Base-by-base conservation (phyloP, 2,113 vertebrate species). In the Plestiodon gilberti region DNA sequence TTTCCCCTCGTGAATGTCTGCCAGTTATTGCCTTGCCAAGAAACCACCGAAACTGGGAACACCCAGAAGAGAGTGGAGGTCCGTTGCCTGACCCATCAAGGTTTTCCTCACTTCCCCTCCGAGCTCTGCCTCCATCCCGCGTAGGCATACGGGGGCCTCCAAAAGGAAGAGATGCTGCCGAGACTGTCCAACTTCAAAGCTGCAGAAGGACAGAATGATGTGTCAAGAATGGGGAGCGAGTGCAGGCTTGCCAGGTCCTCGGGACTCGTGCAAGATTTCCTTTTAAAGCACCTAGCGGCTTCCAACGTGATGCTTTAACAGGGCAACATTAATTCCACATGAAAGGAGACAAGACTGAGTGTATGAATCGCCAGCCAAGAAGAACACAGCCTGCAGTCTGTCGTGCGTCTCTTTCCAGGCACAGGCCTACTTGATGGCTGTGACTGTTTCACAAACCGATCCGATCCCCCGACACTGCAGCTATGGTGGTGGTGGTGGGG, bases 331-430 rank as follows among this genome's bases (percentile, higher is more conserved):
- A 86, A 94, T 94, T 90, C 88, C 89, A 88, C 14, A 65, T 69
- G 86, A 91, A 89, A 93, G 70, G 77, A 93, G 84, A 90, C 61
- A 92, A 93, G 92, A 91, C 85, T 55, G 88, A 94, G 90, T 85
- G 93, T 0, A 87, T 88, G 89, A 0, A 78, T 85, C 84, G 86
- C 87, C 89, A 90, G 1, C 7, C 75, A 0, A 90, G 90, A 0
- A 90, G 90, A 91, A 88, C 74, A 88, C 76, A 77, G 38, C 84
- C 43, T 75, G 73, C 82, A 2, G 76, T 30, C 84, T 0, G 0
- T 0, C 0, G n/a, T 0, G 0, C 9, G 25, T 84, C 25, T 59
- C 86, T 64, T 2, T 2, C 76, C 82, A 57, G 0, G 0, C 0
- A 1, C 35, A 48, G 86, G 65, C 83, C 89, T 1, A 55, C 87